These are phyloP conservation scores for Microctonus aethiopoides DNA, from an alignment of 2,888 invertebrate species.

Conservation along the genomic window DNA sequence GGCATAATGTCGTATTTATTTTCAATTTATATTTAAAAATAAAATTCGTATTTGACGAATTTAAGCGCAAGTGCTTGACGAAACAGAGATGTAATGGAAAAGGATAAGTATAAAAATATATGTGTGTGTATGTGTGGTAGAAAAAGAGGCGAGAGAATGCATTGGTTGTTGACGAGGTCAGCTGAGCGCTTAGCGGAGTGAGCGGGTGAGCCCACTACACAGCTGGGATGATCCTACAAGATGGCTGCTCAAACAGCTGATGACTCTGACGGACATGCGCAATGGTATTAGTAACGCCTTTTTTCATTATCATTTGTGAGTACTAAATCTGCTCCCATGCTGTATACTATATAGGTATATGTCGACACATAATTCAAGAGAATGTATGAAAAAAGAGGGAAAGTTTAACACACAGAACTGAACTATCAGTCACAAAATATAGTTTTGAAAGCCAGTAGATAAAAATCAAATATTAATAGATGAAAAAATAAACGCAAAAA, in stretches of 20 bases:
- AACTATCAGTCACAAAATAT: too few relatives aligned
- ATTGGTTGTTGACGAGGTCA: slow-evolving; percentile 57
- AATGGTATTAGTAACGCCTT: neutral
- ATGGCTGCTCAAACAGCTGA: slow-evolving; percentile 64
- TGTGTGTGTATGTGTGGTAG: neutral
- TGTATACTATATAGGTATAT: too few relatives aligned
- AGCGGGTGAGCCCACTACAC: slow-evolving; percentile 54
- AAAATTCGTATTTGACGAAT: too few relatives aligned
- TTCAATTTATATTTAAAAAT: neutral
- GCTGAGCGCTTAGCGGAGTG: slow-evolving; percentile 57
- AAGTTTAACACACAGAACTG: too few relatives aligned
- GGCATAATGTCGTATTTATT: neutral
- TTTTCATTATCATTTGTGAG: neutral
- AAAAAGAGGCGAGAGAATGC: neutral
- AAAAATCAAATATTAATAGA: too few relatives aligned
- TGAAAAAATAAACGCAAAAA: too few relatives aligned
- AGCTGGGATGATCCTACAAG: slow-evolving; percentile 58
- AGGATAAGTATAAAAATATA: neutral
- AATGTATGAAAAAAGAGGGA: too few relatives aligned
- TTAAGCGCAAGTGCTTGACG: too few relatives aligned
- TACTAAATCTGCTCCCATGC: too few relatives aligned
- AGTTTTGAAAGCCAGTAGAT: too few relatives aligned
- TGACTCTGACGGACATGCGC: slow-evolving; percentile 52
- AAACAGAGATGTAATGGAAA: neutral
- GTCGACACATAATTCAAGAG: too few relatives aligned